Percentiles rank a stretch among this genome's conserved stretches.
Conservation (phyloP, 2,888 invertebrate species). For the Eupithecia abbreviata region DNA sequence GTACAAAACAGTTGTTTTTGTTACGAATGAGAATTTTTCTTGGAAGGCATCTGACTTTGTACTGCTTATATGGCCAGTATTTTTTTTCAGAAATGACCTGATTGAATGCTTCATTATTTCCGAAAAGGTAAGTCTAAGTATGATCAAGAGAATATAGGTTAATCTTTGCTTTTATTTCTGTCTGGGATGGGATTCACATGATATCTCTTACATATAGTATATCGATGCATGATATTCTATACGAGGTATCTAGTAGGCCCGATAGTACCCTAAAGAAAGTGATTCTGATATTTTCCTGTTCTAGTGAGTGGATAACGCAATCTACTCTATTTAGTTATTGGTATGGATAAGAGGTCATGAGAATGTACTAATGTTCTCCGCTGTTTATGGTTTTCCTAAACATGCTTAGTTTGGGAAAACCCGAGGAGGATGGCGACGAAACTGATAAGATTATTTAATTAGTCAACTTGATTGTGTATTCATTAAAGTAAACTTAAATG, state of each 20-base stretch:
- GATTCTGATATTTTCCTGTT: too few species aligned
- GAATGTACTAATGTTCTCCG: too few species aligned
- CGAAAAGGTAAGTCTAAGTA: neutral
- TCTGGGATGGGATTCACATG: neutral
- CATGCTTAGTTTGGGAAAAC: neutral
- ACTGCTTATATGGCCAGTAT: neutral
- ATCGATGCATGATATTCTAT: too few species aligned
- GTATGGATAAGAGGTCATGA: too few species aligned
- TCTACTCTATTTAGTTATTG: neutral
- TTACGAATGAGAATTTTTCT: neutral
- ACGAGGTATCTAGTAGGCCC: too few species aligned
- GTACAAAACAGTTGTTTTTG: neutral
- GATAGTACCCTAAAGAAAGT: too few species aligned
- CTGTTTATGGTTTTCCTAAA: too few species aligned
- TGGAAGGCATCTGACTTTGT: neutral
- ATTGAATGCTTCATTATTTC: neutral
- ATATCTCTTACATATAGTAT: too few species aligned
- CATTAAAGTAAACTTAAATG: neutral
- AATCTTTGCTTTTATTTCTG: neutral
- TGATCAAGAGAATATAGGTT: neutral
- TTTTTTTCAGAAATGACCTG: neutral
- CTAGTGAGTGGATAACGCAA: neutral
- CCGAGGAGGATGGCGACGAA: neutral
- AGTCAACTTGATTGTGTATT: neutral
- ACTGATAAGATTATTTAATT: neutral